Evolutionary conservation across 2,113 vertebrate species (phyloP).

Genomic region (Capreolus pygargus): DNA sequence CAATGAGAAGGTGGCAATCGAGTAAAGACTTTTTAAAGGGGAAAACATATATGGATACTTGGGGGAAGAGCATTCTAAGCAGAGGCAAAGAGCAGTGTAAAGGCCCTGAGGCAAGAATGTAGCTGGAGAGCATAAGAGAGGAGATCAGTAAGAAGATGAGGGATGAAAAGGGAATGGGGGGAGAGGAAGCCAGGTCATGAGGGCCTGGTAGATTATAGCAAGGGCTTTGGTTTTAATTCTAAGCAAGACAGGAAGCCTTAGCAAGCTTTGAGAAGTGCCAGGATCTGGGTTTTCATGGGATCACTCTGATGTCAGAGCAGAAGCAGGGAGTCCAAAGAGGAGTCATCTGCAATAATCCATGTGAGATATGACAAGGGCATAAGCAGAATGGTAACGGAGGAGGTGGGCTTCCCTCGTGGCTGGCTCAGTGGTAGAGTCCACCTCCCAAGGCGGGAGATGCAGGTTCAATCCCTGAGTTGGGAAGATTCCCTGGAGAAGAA

Average conservation of each 20-base stretch:
- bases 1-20: neutral
- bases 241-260: neutral
- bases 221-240: neutral
- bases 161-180: neutral
- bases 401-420: neutral
- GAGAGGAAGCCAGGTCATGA: neutral
- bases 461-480: neutral
- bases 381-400: neutral
- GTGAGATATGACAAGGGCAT: neutral
- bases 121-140: neutral
- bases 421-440: neutral
- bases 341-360: neutral
- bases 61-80: neutral
- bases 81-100: neutral
- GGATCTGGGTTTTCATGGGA: neutral
- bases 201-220: neutral
- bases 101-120: neutral
- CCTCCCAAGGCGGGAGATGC: neutral
- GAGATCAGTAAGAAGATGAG: neutral
- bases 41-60: neutral
- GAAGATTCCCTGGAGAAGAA: neutral
- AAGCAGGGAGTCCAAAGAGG: neutral
- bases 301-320: neutral
- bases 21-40: neutral
- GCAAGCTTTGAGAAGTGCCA: neutral